These are phyloP conservation scores for Lasioglossum albipes DNA, from an alignment of 1,140 invertebrate genomes.

Conservation along the genomic window DNA sequence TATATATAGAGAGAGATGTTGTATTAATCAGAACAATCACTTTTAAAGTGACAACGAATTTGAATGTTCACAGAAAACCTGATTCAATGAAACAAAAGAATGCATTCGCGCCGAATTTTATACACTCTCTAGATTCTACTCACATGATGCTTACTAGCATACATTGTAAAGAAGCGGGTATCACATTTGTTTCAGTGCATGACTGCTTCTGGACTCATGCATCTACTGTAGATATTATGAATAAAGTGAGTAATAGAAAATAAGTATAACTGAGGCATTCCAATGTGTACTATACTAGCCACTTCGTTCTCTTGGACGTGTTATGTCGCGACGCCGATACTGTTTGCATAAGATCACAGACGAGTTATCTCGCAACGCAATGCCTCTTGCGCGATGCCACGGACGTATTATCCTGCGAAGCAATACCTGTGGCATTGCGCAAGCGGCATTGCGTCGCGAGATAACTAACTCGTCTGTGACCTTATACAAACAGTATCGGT, in stretches of 20 bases:
- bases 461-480: too few species aligned
- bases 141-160: conserved; percentile 99
- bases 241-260: conserved; percentile 83
- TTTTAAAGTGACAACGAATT: conserved; percentile 1
- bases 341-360: too few species aligned
- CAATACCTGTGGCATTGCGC: too few species aligned
- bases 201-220: conserved; percentile 99
- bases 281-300: not conserved
- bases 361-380: too few species aligned
- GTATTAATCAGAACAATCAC: too few species aligned
- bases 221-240: conserved; percentile 92
- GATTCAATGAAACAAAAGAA: conserved; percentile 97
- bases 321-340: too few species aligned
- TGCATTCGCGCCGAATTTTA: conserved; percentile 99
- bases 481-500: too few species aligned
- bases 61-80: conserved; percentile 84
- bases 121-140: conserved; percentile 98
- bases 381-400: too few species aligned
- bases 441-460: too few species aligned
- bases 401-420: too few species aligned
- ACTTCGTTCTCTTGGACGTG: too few species aligned
- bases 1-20: not conserved
- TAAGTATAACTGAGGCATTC: not conserved
- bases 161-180: conserved; percentile 87
- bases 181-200: conserved; percentile 98